Base-by-base conservation (phyloP, 2,888 invertebrate species). In the Leptarthrus brevirostris region DNA sequence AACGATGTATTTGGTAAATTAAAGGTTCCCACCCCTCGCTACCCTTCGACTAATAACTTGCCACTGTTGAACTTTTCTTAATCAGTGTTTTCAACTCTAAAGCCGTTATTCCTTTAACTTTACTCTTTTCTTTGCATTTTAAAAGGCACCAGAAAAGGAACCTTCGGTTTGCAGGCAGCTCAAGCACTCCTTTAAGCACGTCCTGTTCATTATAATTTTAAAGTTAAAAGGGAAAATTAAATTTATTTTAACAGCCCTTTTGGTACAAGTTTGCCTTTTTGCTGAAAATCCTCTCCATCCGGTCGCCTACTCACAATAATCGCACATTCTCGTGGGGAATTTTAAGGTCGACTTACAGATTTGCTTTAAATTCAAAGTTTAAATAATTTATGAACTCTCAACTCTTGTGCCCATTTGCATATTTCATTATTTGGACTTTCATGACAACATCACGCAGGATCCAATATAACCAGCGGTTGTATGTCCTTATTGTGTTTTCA, bases 341-440 rank as follows among this genome's bases (percentile, higher is more conserved):
- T 40, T 40, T 12, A 40, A 40, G 40, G 40, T 12, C 40, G 40
- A 40, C 40, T 40, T 30, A 30, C 30, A 30, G 4, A 30, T 30
- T 6, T 30, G 1, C 40, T 40, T 40, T 40, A 40, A 40, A 40
- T 12, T 40, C 40, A 12, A 40, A 40, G n/a, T 40, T 40, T 40
- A 40, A 40, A 40, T 40, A 40, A 40, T 40, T 40, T 40, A 40
- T 40, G 40, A 40, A n/a, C 40, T 40, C n/a, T n/a, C n/a, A n/a
- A n/a, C n/a, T n/a, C 40, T 12, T 6, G 12, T 40, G 10, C 40
- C 40, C n/a, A 40, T 40, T 40, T 40, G 40, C 40, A 40, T 40
- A 40, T 12, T 12, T 40, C 12, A 40, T 40, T 40, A 40, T 40
- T 40, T 40, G n/a, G 40, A 6, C 40, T 40, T 40, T 40, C 40